phyloP scores from a whole-genome alignment of 2,797 vertebrate genomes.

The Channallabes apus region DNA sequence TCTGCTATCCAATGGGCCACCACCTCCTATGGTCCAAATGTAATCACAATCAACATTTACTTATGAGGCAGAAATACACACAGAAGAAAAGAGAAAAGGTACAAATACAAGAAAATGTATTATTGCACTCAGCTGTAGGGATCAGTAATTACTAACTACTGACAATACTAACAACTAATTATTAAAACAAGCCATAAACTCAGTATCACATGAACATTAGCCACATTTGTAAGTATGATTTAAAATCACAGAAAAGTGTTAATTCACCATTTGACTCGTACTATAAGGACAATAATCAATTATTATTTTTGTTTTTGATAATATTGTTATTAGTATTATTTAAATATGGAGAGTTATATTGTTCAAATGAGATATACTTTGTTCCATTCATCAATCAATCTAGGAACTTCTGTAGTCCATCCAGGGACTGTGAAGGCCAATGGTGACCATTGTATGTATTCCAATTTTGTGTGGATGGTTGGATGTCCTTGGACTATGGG shows the following conservation, averaged over 20 bases:
- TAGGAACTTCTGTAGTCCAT: too few species aligned
- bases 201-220: neutral
- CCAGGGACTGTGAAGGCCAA: too few species aligned
- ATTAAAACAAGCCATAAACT: neutral
- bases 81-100: neutral
- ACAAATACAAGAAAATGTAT: neutral
- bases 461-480: too few species aligned
- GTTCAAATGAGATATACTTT: too few species aligned
- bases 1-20: slow-evolving; percentile 92
- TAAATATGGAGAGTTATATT: too few species aligned
- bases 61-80: neutral
- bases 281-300: too few species aligned
- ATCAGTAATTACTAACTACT: slow-evolving; percentile 40
- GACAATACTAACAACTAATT: neutral
- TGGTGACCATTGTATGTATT: too few species aligned
- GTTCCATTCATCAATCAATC: too few species aligned
- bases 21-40: slow-evolving; percentile 76
- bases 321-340: too few species aligned
- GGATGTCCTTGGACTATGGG: too few species aligned
- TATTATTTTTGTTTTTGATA: too few species aligned
- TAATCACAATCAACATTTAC: neutral
- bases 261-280: neutral
- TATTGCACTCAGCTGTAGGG: slow-evolving; percentile 48
- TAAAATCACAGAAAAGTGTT: neutral
- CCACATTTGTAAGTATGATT: neutral